A percentile compares a stretch with the other conserved stretches of the same genome.
Conservation (phyloP, 1,140 invertebrate genomes). For the Phocides pigmalion region DNA sequence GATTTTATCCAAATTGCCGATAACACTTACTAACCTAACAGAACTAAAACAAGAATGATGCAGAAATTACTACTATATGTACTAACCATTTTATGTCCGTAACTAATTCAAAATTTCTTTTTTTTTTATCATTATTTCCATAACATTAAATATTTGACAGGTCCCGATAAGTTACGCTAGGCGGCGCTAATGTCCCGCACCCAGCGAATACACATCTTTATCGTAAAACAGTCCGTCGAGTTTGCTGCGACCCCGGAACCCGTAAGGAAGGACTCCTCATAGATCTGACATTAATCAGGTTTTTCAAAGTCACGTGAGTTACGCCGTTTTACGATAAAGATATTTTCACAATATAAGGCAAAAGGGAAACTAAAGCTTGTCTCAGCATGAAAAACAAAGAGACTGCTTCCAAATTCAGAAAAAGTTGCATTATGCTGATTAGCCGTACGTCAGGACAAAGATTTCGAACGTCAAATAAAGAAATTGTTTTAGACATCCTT, state of each 20-base stretch:
- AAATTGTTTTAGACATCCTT: no score
- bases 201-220: background rate
- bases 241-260: background rate
- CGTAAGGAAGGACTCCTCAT: background rate
- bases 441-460: no score
- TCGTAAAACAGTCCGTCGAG: background rate
- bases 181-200: background rate
- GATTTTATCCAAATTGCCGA: background rate
- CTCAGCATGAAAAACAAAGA: background rate
- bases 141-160: background rate
- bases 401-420: background rate
- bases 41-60: background rate
- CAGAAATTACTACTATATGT: background rate
- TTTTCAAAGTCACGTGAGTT: background rate
- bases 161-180: background rate
- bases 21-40: background rate
- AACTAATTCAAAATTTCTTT: background rate
- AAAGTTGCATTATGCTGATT: no score
- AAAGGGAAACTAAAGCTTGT: background rate
- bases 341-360: background rate
- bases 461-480: no score
- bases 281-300: background rate
- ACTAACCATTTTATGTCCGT: background rate
- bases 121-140: background rate
- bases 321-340: background rate